These are phyloP conservation scores for Bimastos eiseni DNA, from an alignment of 2,888 invertebrate species.

Conservation along the genomic window DNA sequence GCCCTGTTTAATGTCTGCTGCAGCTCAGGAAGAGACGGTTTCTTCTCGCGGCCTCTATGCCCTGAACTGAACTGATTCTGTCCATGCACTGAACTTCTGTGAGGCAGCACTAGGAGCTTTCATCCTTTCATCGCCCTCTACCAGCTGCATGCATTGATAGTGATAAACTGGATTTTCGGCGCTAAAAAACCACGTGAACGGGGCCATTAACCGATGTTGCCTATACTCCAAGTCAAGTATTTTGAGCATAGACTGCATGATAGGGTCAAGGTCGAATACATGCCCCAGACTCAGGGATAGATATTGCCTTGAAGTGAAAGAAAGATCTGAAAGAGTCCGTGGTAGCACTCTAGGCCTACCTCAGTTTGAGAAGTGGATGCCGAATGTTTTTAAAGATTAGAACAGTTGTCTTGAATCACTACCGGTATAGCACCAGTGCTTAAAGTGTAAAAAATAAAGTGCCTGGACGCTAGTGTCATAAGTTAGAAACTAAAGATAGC, in stretches of 20 bases:
- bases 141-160: neutral
- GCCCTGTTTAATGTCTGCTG: neutral
- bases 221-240: neutral
- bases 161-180: neutral
- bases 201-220: neutral
- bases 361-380: neutral
- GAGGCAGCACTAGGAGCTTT: neutral
- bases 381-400: neutral
- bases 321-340: neutral
- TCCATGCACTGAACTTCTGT: neutral
- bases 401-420: too few species aligned
- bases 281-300: neutral
- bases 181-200: neutral
- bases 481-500: too few species aligned
- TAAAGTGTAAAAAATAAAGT: too few species aligned
- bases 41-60: neutral
- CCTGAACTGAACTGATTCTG: neutral
- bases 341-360: too few species aligned
- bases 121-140: neutral
- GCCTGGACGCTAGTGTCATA: too few species aligned
- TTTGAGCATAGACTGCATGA: neutral
- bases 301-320: neutral
- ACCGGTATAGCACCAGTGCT: too few species aligned
- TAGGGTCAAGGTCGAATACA: neutral
- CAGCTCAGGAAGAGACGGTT: neutral